A percentile compares a stretch with the other conserved stretches of the same genome.
phyloP scores from a whole-genome alignment of 2,888 invertebrate genomes.

The Eupithecia exiguata region DNA sequence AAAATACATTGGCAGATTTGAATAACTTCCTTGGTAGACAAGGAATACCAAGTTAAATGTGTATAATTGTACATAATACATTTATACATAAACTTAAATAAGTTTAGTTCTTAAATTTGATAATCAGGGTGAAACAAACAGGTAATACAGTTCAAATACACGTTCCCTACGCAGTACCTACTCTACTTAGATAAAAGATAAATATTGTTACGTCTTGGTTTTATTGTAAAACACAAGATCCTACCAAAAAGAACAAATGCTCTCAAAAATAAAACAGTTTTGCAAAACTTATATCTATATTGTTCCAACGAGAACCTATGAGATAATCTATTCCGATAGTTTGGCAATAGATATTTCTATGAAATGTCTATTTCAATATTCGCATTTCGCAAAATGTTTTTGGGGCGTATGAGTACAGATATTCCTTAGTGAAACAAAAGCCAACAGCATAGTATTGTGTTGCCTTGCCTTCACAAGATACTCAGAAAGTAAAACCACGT shows the following conservation, averaged over 20 bases:
- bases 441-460: not conserved
- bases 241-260: not conserved
- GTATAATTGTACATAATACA: too few species aligned
- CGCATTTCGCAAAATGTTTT: slow-evolving; percentile 8
- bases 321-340: not conserved
- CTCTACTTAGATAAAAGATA: not conserved
- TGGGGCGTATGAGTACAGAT: not conserved
- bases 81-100: too few species aligned
- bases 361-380: not conserved
- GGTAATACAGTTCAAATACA: not conserved
- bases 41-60: not conserved
- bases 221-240: not conserved
- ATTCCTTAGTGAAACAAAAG: not conserved
- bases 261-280: not conserved
- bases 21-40: not conserved
- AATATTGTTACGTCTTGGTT: not conserved
- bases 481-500: slow-evolving; percentile 23
- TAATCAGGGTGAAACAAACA: not conserved
- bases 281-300: not conserved
- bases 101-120: not conserved
- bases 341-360: not conserved
- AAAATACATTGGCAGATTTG: not conserved
- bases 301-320: not conserved
- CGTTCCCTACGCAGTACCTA: not conserved
- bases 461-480: slow-evolving; percentile 24